A percentile compares a stretch with the other conserved stretches of the same genome.
These are phyloP conservation scores for Agapetus fuscipes DNA, from an alignment of 2,888 invertebrate genomes.

Conservation along the genomic window DNA sequence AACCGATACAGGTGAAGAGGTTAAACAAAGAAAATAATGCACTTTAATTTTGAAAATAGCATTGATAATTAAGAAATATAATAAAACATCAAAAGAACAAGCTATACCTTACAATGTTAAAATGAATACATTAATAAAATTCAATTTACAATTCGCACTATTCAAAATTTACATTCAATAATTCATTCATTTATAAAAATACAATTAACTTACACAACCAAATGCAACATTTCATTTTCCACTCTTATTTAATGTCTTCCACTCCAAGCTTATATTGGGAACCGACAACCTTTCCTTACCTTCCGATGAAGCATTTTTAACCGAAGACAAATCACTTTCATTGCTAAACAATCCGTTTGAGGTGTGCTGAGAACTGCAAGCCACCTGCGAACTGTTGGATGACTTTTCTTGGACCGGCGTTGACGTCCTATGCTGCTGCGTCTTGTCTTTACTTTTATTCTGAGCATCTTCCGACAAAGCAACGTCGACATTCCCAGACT, in stretches of 20 bases:
- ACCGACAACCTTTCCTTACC: conserved; percentile 42
- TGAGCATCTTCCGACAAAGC: conserved; percentile 3
- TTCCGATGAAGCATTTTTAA: conserved; percentile 41
- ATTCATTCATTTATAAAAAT: neutral
- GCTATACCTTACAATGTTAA: neutral
- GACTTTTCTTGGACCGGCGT: conserved; percentile 48
- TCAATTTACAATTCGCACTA: too few species aligned
- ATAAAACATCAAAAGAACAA: neutral
- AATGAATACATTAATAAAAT: neutral
- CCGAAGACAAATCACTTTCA: conserved; percentile 47
- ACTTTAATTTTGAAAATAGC: neutral
- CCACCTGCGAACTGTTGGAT: conserved; percentile 30
- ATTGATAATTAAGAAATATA: neutral
- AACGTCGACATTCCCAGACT: neutral
- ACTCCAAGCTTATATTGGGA: conserved; percentile 39
- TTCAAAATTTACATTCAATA: neutral
- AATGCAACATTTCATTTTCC: too few species aligned
- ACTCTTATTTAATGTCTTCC: too few species aligned
- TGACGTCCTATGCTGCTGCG: conserved; percentile 37
- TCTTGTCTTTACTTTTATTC: conserved; percentile 13
- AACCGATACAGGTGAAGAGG: too few species aligned
- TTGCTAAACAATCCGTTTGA: conserved; percentile 40
- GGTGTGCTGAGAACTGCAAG: conserved; percentile 7
- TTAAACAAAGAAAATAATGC: neutral
- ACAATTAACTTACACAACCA: too few species aligned